Base-by-base conservation (phyloP, 1,140 invertebrate genomes). In the Lepidostoma basale region DNA sequence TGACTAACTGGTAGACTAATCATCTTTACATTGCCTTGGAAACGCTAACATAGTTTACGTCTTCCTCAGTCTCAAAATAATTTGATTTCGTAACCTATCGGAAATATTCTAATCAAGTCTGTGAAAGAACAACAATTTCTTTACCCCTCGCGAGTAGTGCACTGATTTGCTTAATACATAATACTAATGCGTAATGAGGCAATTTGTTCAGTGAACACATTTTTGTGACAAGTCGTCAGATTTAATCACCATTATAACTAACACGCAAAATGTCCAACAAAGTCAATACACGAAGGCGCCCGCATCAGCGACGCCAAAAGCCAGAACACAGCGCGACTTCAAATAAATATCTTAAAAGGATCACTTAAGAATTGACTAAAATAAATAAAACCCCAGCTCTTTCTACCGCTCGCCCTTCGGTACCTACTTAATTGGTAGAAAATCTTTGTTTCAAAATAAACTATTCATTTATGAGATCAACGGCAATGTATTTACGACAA, bases 51-150 rank as follows among this genome's bases (percentile, higher is more conserved):
- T 44, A 54, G 58, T 56, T 58, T 56, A 68, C 62, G 23, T 68
- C 39, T 52, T 72, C 56, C 26, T 72, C 70, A 72, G 70, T 72
- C 70, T 72, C 66, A 72, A 72, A 72, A 64, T 22, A 72, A 72
- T 52, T 59, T 60, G 40, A 63, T 58, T 67, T 47, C 47, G 42
- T 62, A 45, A 67, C 40, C 54, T 70, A 70, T 36, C 9, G 56
- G 49, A 66, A 66, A 56, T 67, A 63, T 23, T 67, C 62, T 68
- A 72, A 36, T 28, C 45, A 54, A 67, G 54, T 71, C 44, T 54
- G 52, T 64, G 26, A 60, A 42, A 25, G 40, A 28, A 36, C 39
- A 28, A 47, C 63, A 18, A 47, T 72, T 42, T 30, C 12, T 52
- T 65, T 70, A 70, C 59, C 65, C 47, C 59, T 71, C 69, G 67